Conservation (phyloP, 1,140 invertebrate species). For the Antheraea mylitta region DNA sequence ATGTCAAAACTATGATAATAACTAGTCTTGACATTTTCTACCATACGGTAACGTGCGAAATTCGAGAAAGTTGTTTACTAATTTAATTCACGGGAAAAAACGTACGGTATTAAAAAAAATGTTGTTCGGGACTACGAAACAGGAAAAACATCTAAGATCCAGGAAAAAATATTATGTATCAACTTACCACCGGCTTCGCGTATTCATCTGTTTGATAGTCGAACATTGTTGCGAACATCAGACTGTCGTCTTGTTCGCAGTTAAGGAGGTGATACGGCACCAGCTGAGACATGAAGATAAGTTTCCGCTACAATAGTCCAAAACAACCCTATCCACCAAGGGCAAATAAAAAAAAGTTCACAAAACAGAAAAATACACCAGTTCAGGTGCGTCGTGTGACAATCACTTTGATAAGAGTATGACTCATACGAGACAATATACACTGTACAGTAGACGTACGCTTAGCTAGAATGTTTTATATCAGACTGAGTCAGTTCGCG, state of each 20-base stretch:
- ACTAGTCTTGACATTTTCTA: slow-evolving; percentile 16
- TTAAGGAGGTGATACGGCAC: slow-evolving; percentile 69
- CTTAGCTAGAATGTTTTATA: slow-evolving; percentile 71
- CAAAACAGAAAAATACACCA: slow-evolving; percentile 32
- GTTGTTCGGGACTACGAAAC: not conserved
- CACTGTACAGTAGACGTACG: slow-evolving; percentile 46
- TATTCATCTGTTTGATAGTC: slow-evolving; percentile 75
- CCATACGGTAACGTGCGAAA: slow-evolving; percentile 22
- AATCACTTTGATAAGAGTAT: slow-evolving; percentile 68
- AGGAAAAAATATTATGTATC: too few species aligned
- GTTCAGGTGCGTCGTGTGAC: slow-evolving; percentile 37
- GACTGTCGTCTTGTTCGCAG: slow-evolving; percentile 74
- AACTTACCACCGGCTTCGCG: slow-evolving; percentile 66
- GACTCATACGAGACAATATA: slow-evolving; percentile 57
- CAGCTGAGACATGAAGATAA: slow-evolving; percentile 75
- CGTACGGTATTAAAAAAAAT: not conserved
- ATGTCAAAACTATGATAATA: slow-evolving; percentile 12
- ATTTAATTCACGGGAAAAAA: slow-evolving; percentile 32
- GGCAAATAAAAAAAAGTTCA: slow-evolving; percentile 19
- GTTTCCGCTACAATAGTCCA: slow-evolving; percentile 51
- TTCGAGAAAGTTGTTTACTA: slow-evolving; percentile 57
- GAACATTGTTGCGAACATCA: slow-evolving; percentile 78
- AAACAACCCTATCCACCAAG: slow-evolving; percentile 36
- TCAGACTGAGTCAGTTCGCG: slow-evolving; percentile 72
- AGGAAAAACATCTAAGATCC: too few species aligned